phyloP scores from a whole-genome alignment of 2,113 vertebrate genomes.

The Accipiter cooperii region DNA sequence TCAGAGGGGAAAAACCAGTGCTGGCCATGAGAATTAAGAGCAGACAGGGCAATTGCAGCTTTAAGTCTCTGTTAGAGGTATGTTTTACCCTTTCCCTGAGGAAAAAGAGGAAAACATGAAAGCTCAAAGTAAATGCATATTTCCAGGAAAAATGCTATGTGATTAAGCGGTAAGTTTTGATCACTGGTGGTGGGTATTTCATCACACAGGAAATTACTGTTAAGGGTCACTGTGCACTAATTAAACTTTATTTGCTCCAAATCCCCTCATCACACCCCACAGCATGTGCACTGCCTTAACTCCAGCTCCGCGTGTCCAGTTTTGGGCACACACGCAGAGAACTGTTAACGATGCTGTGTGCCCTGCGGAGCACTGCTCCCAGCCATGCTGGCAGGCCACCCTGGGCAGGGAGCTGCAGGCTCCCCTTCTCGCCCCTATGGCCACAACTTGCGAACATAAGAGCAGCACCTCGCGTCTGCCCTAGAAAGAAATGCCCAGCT shows the following conservation, averaged over 20 bases:
- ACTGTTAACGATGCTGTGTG: neutral
- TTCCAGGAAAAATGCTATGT: neutral
- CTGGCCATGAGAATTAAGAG: neutral
- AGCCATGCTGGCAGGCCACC: neutral
- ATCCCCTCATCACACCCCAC: neutral
- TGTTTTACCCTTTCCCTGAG: neutral
- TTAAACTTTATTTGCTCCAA: neutral
- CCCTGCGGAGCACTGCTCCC: neutral
- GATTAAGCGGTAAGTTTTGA: conserved; percentile 18
- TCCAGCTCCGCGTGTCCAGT: fast-evolving
- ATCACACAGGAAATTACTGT: conserved; percentile 1
- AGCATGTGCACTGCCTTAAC: neutral
- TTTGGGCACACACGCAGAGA: neutral
- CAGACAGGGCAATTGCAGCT: neutral
- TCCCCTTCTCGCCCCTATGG: fast-evolving
- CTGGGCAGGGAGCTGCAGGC: neutral
- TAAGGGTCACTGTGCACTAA: neutral
- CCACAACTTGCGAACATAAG: fast-evolving
- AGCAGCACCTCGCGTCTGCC: neutral
- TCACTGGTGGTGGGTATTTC: neutral
- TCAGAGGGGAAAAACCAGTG: neutral
- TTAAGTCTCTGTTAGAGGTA: neutral
- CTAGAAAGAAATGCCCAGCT: neutral
- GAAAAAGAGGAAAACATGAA: neutral
- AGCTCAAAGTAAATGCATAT: neutral